Conservation (phyloP, 2,888 invertebrate species). For the Phyto melanocephala region DNA sequence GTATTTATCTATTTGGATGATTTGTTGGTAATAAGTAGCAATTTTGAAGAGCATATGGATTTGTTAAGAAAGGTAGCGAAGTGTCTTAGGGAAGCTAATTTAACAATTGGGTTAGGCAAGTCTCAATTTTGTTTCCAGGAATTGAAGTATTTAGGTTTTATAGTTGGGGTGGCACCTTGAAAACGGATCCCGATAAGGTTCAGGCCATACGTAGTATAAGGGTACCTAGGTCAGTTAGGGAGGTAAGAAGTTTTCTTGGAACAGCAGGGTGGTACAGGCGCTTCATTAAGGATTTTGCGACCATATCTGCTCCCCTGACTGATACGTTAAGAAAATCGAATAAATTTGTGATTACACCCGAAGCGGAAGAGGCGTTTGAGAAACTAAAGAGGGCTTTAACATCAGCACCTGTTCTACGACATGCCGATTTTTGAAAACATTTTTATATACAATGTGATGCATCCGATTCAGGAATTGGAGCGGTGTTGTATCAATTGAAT, state of each 20-base stretch:
- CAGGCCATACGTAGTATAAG: not conserved
- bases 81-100: too few relatives aligned
- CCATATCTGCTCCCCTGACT: not conserved
- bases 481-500: conserved; percentile 40
- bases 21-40: not conserved
- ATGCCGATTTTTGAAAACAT: conserved; percentile 1
- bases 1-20: conserved; percentile 9
- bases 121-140: conserved; percentile 28
- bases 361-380: not conserved
- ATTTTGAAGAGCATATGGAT: not conserved
- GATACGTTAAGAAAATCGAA: not conserved
- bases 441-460: conserved; percentile 59
- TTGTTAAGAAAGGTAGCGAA: not conserved
- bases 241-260: conserved; percentile 10
- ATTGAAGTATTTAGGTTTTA: conserved; percentile 6
- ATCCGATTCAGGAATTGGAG: conserved; percentile 13
- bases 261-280: conserved; percentile 14
- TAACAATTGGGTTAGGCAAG: too few relatives aligned
- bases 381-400: conserved; percentile 25
- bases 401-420: conserved; percentile 8
- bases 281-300: not conserved
- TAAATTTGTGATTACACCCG: not conserved
- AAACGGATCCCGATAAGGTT: conserved; percentile 3
- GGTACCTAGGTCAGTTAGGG: not conserved
- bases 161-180: conserved; percentile 8